phyloP scores from a whole-genome alignment of 2,888 invertebrate species.

The Agrotis clavis region DNA sequence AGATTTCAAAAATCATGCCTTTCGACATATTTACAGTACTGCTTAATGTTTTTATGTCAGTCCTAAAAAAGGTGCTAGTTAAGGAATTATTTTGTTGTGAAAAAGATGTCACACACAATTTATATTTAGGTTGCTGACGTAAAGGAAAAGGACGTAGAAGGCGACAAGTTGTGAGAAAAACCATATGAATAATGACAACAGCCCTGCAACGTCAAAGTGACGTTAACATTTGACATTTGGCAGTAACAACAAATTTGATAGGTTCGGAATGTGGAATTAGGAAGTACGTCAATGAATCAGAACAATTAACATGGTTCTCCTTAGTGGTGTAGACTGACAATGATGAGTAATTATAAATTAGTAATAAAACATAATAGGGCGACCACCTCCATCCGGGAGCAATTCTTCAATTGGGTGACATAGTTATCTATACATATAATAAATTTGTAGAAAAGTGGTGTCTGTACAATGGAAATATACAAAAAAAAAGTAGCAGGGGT shows the following conservation, averaged over 20 bases:
- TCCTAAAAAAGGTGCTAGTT: neutral
- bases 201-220: constrained; percentile 35
- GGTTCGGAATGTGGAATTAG: constrained; percentile 54
- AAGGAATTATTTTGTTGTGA: neutral
- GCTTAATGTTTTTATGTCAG: neutral
- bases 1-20: neutral
- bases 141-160: neutral
- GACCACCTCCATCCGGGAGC: neutral
- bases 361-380: neutral
- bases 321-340: constrained; percentile 7
- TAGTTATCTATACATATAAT: no score
- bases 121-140: neutral
- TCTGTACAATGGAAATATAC: no score
- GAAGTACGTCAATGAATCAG: constrained; percentile 59
- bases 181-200: constrained; percentile 16
- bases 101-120: neutral
- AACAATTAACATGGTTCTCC: constrained; percentile 36
- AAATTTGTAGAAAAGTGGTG: no score
- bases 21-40: neutral
- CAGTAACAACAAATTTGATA: constrained; percentile 57
- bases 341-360: constrained; percentile 24
- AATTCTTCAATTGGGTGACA: constrained; percentile 9
- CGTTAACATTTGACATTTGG: constrained; percentile 59
- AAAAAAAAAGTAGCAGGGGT: no score
- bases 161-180: constrained; percentile 18